phyloP scores from a whole-genome alignment of 2,113 vertebrate genomes.

The Ranitomeya imitator region DNA sequence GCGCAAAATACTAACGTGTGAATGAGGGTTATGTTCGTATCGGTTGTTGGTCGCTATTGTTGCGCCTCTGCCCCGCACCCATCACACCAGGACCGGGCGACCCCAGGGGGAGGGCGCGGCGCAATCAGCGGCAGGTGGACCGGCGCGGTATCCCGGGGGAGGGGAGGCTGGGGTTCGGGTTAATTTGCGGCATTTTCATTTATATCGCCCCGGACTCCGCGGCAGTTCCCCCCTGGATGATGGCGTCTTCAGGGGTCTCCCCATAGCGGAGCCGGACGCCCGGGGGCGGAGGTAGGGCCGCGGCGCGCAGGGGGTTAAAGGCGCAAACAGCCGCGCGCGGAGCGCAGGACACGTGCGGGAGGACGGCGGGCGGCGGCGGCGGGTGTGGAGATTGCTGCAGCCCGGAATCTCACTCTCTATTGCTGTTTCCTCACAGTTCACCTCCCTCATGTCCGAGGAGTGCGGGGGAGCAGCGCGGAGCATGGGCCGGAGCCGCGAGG shows the following conservation, averaged over 20 bases:
- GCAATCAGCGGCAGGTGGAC: conserved; percentile 65
- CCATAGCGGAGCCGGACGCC: background rate
- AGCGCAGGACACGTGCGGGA: background rate
- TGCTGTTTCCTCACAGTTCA: conserved; percentile 59
- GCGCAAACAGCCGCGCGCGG: background rate
- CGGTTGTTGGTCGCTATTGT: no score
- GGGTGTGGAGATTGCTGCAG: conserved; percentile 50
- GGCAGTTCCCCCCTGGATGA: conserved; percentile 29
- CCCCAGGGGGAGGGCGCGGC: background rate
- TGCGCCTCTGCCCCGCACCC: no score
- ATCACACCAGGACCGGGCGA: no score
- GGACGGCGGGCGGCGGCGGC: background rate
- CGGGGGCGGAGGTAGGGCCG: background rate
- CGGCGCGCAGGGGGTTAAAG: conserved; percentile 44
- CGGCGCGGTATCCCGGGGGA: background rate
- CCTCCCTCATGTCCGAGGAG: conserved; percentile 77
- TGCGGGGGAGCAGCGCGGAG: conserved; percentile 70
- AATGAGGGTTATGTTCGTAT: no score
- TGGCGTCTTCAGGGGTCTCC: background rate
- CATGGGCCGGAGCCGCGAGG: conserved; percentile 66
- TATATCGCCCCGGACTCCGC: conserved; percentile 71
- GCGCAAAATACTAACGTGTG: no score
- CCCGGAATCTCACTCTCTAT: conserved; percentile 67
- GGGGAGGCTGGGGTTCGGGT: background rate
- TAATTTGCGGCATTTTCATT: conserved; percentile 74